Evolutionary conservation across 2,797 vertebrate genomes (phyloP).

Genomic region (Hyperoplus immaculatus): DNA sequence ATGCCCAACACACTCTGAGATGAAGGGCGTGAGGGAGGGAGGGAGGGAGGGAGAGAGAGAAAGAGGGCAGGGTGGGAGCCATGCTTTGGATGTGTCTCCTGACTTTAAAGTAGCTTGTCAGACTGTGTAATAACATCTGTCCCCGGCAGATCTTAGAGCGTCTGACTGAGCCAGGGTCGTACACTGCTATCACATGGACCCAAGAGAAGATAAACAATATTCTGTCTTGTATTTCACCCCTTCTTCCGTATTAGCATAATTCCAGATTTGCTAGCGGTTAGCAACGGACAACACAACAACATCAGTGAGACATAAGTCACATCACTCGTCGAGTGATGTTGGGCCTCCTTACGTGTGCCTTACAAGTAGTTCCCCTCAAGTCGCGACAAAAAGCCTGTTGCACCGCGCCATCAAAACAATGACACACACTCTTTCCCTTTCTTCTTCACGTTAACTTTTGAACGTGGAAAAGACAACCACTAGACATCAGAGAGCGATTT

Average conservation of each 20-base stretch:
- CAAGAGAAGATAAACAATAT: constrained; percentile 53
- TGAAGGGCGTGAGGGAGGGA: constrained; percentile 26
- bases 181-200: constrained; percentile 28
- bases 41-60: constrained; percentile 20
- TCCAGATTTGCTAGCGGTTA: constrained; percentile 60
- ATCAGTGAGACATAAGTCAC: constrained; percentile 32
- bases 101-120: constrained; percentile 64
- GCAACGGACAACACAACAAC: constrained; percentile 50
- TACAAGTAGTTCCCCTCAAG: constrained; percentile 27
- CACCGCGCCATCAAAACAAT: constrained; percentile 29
- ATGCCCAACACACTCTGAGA: constrained; percentile 32
- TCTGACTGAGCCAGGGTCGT: constrained; percentile 54
- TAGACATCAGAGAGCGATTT: constrained; percentile 45
- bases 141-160: constrained; percentile 50
- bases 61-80: constrained; percentile 2
- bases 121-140: constrained; percentile 48
- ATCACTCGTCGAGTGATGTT: constrained; percentile 41
- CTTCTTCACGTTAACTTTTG: constrained; percentile 21
- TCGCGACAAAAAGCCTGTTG: constrained; percentile 49
- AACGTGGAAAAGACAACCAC: constrained; percentile 33
- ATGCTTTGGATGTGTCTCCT: constrained; percentile 33
- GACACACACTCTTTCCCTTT: neutral
- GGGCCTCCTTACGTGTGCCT: constrained; percentile 24
- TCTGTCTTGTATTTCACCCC: constrained; percentile 17
- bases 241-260: constrained; percentile 57